These are phyloP conservation scores for Oophaga sylvatica DNA, from an alignment of 2,797 vertebrate species.

Conservation along the genomic window DNA sequence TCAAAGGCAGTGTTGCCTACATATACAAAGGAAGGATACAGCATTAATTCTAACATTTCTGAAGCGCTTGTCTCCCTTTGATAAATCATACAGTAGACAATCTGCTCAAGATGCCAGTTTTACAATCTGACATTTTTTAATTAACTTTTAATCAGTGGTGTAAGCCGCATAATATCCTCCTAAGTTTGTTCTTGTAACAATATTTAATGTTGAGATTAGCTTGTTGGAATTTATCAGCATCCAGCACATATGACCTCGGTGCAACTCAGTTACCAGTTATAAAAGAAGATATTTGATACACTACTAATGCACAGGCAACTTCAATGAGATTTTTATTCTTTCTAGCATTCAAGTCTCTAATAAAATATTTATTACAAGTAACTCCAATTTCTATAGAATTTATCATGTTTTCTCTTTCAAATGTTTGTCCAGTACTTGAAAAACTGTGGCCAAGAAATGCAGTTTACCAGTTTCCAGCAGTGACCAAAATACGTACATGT, in stretches of 20 bases:
- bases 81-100: constrained; percentile 44
- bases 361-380: not conserved
- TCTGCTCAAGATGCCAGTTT: constrained; percentile 30
- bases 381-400: not conserved
- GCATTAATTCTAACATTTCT: not conserved
- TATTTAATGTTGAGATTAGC: constrained; percentile 21
- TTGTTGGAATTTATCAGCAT: constrained; percentile 12
- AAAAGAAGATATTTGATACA: constrained; percentile 2
- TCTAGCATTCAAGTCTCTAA: not conserved
- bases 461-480: too few relatives aligned
- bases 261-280: not conserved
- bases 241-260: constrained; percentile 15
- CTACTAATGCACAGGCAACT: not conserved
- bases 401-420: not conserved
- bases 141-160: constrained; percentile 35
- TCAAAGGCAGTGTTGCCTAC: constrained; percentile 16
- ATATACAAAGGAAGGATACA: constrained; percentile 8
- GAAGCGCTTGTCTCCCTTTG: constrained; percentile 26
- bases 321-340: not conserved
- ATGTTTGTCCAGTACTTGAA: too few relatives aligned
- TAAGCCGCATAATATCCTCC: constrained; percentile 23
- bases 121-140: constrained; percentile 31
- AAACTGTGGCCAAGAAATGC: too few relatives aligned
- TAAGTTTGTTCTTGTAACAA: not conserved
- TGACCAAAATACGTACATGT: too few relatives aligned